Evolutionary conservation across 2,888 invertebrate genomes (phyloP), one percentile per base, ranked within the genome.

Genomic region (Bugula neritina): DNA sequence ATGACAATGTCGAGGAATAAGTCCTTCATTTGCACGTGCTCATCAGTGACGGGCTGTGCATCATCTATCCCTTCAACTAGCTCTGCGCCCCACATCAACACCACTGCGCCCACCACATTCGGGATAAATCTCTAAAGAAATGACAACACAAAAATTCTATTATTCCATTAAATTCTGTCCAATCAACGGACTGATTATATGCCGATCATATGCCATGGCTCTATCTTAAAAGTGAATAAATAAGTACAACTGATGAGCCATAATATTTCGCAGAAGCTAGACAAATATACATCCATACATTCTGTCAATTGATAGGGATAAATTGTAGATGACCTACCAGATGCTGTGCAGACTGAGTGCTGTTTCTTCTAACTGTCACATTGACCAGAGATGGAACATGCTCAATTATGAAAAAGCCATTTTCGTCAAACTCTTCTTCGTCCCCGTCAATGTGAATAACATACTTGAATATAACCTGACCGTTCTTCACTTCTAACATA

Each of bases 1-100:
- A 63, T 63, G 63, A 63, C 34, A 5, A 63, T 10, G 34, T 63
- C 63, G 27, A 63, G 63, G 63, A 63, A 63, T 5, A 63, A 31
- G 63, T 63, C 63, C 10, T 10, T 27, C 34, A 63, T 13, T 2
- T n/a, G 21, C 17, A 34, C 13, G 31, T 63, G 63, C 21, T 31
- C 27, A 23, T 63, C 31, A 31, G 17, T 27, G 10, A 63, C 63
- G 3, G 27, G 2, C 13, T 2, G 5, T 25, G 13, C 25, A 13
- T n/a, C 31, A 13, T 25, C 31, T 17, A 63, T 27, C 31, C 31
- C 63, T 10, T 25, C 29, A 3, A 63, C 63, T 17, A 63, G 63
- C 63, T 63, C 13, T 34, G 63, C 63, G 13, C 63, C 63, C 63
- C 63, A 63, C 17, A 63, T 10, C 27, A 63, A n/a, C 3, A 31